Percentiles rank a stretch among this genome's conserved stretches.
phyloP scores from a whole-genome alignment of 2,113 vertebrate genomes.

The Cyanoderma ruficeps region DNA sequence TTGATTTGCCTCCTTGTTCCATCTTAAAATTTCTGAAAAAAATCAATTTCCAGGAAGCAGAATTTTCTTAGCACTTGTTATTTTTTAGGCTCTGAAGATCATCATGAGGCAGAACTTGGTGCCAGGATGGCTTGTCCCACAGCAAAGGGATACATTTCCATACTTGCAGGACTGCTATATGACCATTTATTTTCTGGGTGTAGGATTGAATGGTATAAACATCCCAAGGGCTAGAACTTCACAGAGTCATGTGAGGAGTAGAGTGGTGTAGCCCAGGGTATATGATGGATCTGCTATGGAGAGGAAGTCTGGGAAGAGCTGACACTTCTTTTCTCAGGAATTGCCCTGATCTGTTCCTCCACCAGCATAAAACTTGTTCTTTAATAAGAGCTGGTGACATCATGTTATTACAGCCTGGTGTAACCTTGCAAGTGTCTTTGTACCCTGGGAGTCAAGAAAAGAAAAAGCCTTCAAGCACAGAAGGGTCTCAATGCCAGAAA shows the following conservation, averaged over 20 bases:
- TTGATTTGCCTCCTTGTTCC: neutral
- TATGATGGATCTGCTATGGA: neutral
- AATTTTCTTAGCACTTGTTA: neutral
- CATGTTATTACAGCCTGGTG: neutral
- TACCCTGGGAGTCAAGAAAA: neutral
- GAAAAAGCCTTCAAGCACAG: neutral
- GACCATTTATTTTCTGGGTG: neutral
- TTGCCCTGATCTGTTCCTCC: neutral
- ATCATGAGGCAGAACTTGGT: neutral
- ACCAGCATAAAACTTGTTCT: neutral
- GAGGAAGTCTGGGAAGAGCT: neutral
- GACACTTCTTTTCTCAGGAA: neutral
- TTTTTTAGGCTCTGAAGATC: neutral
- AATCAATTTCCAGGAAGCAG: neutral
- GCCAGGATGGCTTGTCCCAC: neutral
- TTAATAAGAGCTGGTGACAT: neutral
- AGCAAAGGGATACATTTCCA: neutral
- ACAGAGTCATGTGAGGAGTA: neutral
- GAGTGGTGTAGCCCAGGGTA: neutral
- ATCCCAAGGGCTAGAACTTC: fast-evolving
- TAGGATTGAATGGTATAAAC: neutral
- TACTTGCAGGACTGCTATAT: neutral
- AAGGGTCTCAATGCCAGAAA: neutral
- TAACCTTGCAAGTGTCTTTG: neutral
- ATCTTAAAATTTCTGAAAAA: neutral